Conservation (phyloP, 2,797 vertebrate genomes). For the Salmo trutta region DNA sequence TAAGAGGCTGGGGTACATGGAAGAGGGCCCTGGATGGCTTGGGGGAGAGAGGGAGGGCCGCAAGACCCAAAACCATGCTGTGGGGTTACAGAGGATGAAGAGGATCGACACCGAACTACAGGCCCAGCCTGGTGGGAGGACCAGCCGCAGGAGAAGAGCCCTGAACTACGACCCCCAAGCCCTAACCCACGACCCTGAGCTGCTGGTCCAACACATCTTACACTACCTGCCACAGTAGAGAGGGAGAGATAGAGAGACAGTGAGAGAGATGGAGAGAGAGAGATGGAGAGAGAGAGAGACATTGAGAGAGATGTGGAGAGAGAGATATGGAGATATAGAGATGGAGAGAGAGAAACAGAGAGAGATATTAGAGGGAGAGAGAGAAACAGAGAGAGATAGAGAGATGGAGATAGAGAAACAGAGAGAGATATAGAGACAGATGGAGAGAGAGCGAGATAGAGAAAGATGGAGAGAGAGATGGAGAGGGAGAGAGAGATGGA, state of each 20-base stretch:
- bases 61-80: constrained; percentile 1
- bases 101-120: constrained; percentile 67
- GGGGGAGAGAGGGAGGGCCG: constrained; percentile 15
- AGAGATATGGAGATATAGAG: background rate
- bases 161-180: constrained; percentile 66
- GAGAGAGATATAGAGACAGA: too few species aligned
- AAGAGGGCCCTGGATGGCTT: constrained; percentile 30
- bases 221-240: constrained; percentile 71
- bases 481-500: fast-evolving
- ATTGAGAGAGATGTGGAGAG: constrained; percentile 12
- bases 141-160: constrained; percentile 64
- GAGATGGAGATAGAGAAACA: too few species aligned
- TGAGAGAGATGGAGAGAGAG: constrained; percentile 6
- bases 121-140: constrained; percentile 51
- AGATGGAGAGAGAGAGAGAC: constrained; percentile 9
- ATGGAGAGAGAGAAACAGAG: fast-evolving
- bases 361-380: too few species aligned
- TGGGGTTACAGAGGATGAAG: constrained; percentile 76
- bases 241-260: constrained; percentile 9
- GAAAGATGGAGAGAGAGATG: too few species aligned
- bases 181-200: constrained; percentile 66
- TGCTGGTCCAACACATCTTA: constrained; percentile 70
- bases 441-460: too few species aligned
- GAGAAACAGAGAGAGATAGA: too few species aligned
- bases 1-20: constrained; percentile 75